Evolutionary conservation across 2,888 invertebrate genomes (phyloP).

Genomic region (Agrotis segetum): DNA sequence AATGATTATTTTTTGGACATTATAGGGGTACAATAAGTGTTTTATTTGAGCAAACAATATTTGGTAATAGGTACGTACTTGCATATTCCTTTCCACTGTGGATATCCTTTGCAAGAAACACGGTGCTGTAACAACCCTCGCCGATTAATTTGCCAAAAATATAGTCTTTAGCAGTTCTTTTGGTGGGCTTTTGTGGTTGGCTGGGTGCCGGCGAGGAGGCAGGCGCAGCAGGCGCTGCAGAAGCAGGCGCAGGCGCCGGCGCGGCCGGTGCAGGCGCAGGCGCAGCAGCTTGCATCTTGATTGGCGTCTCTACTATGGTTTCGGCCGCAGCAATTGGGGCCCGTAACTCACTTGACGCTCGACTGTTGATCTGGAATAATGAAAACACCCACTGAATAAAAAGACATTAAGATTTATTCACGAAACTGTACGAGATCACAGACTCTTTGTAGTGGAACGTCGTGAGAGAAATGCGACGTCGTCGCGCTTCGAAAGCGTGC

Average conservation of each 20-base stretch:
- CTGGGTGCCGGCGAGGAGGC: conserved; percentile 85
- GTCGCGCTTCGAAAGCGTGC: conserved; percentile 78
- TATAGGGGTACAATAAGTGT: too few relatives aligned
- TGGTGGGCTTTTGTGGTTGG: conserved; percentile 88
- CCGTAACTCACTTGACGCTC: conserved; percentile 83
- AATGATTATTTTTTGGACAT: neutral
- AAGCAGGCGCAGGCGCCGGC: conserved; percentile 80
- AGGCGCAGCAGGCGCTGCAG: conserved; percentile 80
- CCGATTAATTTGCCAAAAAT: conserved; percentile 98
- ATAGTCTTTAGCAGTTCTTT: conserved; percentile 96
- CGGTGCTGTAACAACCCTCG: conserved; percentile 99
- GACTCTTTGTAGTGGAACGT: conserved; percentile 66
- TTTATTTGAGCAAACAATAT: too few relatives aligned
- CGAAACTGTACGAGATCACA: conserved; percentile 64
- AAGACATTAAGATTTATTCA: conserved; percentile 56
- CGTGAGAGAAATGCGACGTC: conserved; percentile 74
- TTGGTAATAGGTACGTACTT: conserved; percentile 93
- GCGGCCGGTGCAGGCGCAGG: conserved; percentile 84
- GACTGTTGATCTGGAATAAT: conserved; percentile 86
- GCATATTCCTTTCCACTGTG: conserved; percentile 97
- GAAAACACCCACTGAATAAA: conserved; percentile 57
- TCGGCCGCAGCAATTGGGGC: conserved; percentile 91
- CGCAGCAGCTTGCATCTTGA: conserved; percentile 88
- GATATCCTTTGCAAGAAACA: conserved; percentile 98
- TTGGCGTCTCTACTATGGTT: conserved; percentile 87